These are phyloP conservation scores for Acromyrmex charruanus DNA, from an alignment of 1,140 invertebrate species.

Conservation along the genomic window DNA sequence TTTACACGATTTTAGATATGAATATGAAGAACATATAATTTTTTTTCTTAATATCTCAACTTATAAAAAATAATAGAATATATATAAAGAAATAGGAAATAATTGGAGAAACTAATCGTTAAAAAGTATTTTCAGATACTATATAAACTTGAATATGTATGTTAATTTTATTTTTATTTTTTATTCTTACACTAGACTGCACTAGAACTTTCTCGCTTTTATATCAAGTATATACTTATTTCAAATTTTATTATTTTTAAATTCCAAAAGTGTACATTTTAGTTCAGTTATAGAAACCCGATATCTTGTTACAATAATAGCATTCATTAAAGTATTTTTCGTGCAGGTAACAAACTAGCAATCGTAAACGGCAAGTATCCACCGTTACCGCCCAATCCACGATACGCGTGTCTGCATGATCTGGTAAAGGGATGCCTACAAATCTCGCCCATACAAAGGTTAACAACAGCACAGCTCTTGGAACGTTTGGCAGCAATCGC, in stretches of 20 bases:
- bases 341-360: slow-evolving; percentile 93
- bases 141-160: background rate
- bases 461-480: slow-evolving; percentile 92
- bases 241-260: too few species aligned
- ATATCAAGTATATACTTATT: too few species aligned
- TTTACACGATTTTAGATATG: background rate
- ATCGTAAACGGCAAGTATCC: slow-evolving; percentile 98
- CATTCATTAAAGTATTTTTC: background rate
- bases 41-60: background rate
- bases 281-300: too few species aligned
- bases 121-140: background rate
- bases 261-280: too few species aligned
- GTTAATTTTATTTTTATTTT: background rate
- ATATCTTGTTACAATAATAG: background rate
- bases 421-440: slow-evolving; percentile 96
- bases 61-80: background rate
- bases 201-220: too few species aligned
- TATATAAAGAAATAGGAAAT: background rate
- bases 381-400: slow-evolving; percentile 92
- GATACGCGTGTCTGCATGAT: slow-evolving; percentile 95
- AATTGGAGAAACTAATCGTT: background rate
- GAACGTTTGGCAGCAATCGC: slow-evolving; percentile 95
- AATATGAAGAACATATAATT: slow-evolving; percentile 4
- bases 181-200: too few species aligned
- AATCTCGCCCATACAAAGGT: slow-evolving; percentile 92